Evolutionary conservation across 2,113 vertebrate genomes (phyloP), one percentile per base, ranked within the genome.

Genomic region (Leptobrachium ailaonicum): DNA sequence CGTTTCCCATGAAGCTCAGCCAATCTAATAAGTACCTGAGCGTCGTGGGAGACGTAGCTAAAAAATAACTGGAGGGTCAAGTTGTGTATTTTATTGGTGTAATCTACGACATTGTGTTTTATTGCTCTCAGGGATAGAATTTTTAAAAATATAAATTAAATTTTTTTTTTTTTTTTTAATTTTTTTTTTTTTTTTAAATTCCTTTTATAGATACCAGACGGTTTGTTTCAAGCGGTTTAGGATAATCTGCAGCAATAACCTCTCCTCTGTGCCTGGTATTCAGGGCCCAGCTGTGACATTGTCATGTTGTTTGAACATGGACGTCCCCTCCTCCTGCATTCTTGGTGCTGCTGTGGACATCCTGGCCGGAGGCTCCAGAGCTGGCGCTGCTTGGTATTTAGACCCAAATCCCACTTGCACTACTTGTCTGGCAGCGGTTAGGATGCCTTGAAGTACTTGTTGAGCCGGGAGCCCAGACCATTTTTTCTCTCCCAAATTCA

Each of bases 221-320:
- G 12, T 32, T n/a, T 32, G 20, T 32, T 72, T 58, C 5, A 43
- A 13, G 50, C 54, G 12, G 44, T 32, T 5, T 56, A 41, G 8
- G 40, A 11, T 63, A 75, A 8, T 11, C 40, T 9, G 12, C n/a
- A 71, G 7, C 40, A 32, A 40, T 32, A 40, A 11, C n/a, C 9
- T 14, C 50, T 20, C 13, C 12, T n/a, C 7, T 47, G 71, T n/a
- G 53, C 41, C 71, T 73, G 42, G 60, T 75, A 40, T 63, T 75
- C n/a, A 47, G 73, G 44, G 14, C 6, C 71, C 12, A 20, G 56
- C 71, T 73, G 71, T 73, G 71, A 73, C 41, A 73, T 73, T 73
- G 71, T 73, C 58, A 64, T 42, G 41, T 45, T 32, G n/a, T 54
- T 32, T 14, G 58, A 13, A 5, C 58, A 10, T 32, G 40, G 64